Evolutionary conservation across 2,113 vertebrate genomes (phyloP), one percentile per base, ranked within the genome.

Genomic region (Diadophis punctatus): DNA sequence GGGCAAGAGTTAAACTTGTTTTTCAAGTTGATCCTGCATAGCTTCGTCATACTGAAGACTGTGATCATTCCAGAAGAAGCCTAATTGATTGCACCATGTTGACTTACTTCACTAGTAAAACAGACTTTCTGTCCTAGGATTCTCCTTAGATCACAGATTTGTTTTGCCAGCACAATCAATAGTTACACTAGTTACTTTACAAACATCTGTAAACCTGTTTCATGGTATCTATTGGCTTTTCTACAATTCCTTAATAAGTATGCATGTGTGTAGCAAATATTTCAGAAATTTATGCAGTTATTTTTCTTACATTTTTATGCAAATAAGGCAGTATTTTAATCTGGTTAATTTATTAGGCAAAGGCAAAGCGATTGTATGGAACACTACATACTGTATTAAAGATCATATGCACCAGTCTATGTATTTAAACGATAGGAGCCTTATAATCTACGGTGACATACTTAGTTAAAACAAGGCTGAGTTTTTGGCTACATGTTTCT

Each of bases 21-120:
- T 98, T 98, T 98, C 98, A 97, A 95, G 98, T 98, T 95, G 90
- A 95, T 96, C 97, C 95, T 97, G 98, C 97, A 97, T 97, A 96
- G 97, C 96, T 97, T 96, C 97, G 97, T 97, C 96, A 97, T 98
- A 97, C 96, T 97, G 49, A 86, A 96, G 96, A 97, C 97, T 96
- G 95, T 96, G 93, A 97, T 97, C 96, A 96, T 97, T 98, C 96
- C 96, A 96, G 93, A 95, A 96, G 43, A 93, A 95, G 96, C 96
- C 93, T 94, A 96, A 88, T 93, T 43, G 11, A 94, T 93, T 96
- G 93, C 94, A 88, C 90, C 90, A 93, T 93, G 63, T 93, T 96
- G 95, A 96, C 95, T 96, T 94, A 74, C 95, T 96, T 91, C 88
- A 95, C 94, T 91, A 91, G 68, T 94, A 95, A 89, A 95, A 49